phyloP scores from a whole-genome alignment of 2,888 invertebrate species.

The Tetranychus piercei region DNA sequence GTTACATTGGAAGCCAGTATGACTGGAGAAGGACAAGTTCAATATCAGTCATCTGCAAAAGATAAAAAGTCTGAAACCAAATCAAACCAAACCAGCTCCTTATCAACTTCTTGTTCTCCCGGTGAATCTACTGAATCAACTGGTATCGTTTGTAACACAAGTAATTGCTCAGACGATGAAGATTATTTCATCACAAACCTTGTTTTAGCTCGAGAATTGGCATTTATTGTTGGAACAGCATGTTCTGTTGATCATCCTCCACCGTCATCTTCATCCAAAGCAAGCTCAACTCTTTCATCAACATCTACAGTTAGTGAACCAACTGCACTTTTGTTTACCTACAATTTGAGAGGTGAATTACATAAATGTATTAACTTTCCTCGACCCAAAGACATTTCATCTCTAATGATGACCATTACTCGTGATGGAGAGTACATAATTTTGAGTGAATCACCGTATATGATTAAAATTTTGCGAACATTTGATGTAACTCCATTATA shows the following conservation, averaged over 20 bases:
- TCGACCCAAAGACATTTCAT: slow-evolving; percentile 3
- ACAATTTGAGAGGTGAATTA: slow-evolving; percentile 20
- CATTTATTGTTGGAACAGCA: slow-evolving; percentile 23
- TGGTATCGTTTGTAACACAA: not conserved
- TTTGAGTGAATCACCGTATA: slow-evolving; percentile 64
- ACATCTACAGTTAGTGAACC: slow-evolving; percentile 9
- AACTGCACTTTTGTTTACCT: slow-evolving; percentile 19
- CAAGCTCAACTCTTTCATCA: not conserved
- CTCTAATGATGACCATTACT: slow-evolving; percentile 50
- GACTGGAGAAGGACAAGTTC: slow-evolving; percentile 6
- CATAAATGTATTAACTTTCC: slow-evolving; percentile 15
- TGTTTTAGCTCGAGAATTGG: slow-evolving; percentile 21
- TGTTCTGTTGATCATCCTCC: slow-evolving; percentile 6
- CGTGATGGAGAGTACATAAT: slow-evolving; percentile 97
- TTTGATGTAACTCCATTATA: slow-evolving; percentile 90
- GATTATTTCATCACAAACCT: slow-evolving; percentile 21
- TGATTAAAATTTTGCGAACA: slow-evolving; percentile 94
- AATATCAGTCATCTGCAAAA: not conserved
- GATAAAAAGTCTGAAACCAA: not conserved
- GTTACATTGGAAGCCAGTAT: slow-evolving; percentile 22
- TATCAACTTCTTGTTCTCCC: no score
- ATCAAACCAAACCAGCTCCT: no score
- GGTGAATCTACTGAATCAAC: not conserved
- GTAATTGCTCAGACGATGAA: not conserved
- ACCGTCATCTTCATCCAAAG: not conserved